phyloP scores from a whole-genome alignment of 1,140 invertebrate species.

The Ditylenchus dipsaci region DNA sequence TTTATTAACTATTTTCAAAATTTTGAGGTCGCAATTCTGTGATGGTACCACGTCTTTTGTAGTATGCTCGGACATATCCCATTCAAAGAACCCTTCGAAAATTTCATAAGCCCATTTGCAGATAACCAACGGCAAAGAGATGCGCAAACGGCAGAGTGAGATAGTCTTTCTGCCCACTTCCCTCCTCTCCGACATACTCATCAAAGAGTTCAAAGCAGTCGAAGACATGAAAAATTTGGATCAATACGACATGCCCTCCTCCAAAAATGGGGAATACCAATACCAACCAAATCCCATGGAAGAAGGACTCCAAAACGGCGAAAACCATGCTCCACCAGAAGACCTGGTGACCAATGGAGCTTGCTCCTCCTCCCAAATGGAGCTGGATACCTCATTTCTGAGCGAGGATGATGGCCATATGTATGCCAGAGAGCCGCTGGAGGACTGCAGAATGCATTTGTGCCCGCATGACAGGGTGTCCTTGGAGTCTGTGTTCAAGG shows the following conservation, averaged over 20 bases:
- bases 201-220: slow-evolving; percentile 40
- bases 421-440: not conserved
- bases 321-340: too few species aligned
- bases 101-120: not conserved
- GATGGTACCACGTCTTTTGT: too few species aligned
- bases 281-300: too few species aligned
- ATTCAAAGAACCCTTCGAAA: not conserved
- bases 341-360: too few species aligned
- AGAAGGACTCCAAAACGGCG: too few species aligned
- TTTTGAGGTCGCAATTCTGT: too few species aligned
- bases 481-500: slow-evolving; percentile 11
- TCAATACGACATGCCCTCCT: not conserved
- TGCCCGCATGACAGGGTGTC: not conserved
- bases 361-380: slow-evolving; percentile 4
- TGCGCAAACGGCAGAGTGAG: slow-evolving; percentile 9
- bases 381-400: not conserved
- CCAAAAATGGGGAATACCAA: too few species aligned
- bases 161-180: slow-evolving; percentile 46
- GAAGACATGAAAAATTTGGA: slow-evolving; percentile 29
- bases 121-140: slow-evolving; percentile 15
- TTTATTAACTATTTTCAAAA: too few species aligned
- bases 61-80: too few species aligned
- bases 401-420: not conserved
- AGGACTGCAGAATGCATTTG: slow-evolving; percentile 8
- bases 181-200: slow-evolving; percentile 40